Percentiles rank a stretch among this genome's conserved stretches.
Evolutionary conservation across 2,888 invertebrate species (phyloP).

Genomic region (Cactoblastis cactorum): DNA sequence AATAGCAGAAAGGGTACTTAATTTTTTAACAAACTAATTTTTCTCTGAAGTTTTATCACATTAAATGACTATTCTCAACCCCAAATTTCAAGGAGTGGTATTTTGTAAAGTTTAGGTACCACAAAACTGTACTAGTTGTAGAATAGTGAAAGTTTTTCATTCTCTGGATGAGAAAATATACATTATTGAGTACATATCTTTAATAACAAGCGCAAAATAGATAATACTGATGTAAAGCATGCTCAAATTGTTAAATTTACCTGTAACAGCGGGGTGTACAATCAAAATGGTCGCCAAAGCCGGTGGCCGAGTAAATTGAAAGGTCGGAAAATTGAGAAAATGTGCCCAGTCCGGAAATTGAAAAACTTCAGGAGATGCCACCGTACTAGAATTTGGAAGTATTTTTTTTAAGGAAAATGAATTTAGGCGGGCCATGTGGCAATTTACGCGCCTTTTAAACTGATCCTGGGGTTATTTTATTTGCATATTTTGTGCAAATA

Average conservation of each 20-base stretch:
- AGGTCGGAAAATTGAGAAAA: constrained; percentile 65
- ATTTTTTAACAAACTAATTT: no score
- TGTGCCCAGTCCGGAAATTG: constrained; percentile 71
- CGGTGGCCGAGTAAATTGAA: constrained; percentile 60
- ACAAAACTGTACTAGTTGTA: no score
- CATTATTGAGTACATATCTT: not conserved
- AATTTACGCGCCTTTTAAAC: constrained; percentile 33
- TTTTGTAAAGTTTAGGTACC: no score
- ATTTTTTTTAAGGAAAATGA: constrained; percentile 43
- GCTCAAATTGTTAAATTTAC: constrained; percentile 68
- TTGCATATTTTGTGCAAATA: no score
- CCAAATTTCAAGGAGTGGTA: no score
- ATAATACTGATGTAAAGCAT: constrained; percentile 61
- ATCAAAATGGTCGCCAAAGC: constrained; percentile 64
- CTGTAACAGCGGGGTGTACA: constrained; percentile 66
- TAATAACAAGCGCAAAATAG: constrained; percentile 36
- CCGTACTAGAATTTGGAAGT: constrained; percentile 58
- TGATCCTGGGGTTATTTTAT: constrained; percentile 1
- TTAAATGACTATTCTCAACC: no score
- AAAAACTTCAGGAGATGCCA: constrained; percentile 61
- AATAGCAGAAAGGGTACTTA: no score
- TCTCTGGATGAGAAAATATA: not conserved
- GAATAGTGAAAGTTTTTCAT: no score
- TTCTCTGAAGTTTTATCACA: no score
- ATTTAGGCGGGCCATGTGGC: constrained; percentile 39